Conservation (phyloP, 1,140 invertebrate genomes). For the Drosophila bipectinata region DNA sequence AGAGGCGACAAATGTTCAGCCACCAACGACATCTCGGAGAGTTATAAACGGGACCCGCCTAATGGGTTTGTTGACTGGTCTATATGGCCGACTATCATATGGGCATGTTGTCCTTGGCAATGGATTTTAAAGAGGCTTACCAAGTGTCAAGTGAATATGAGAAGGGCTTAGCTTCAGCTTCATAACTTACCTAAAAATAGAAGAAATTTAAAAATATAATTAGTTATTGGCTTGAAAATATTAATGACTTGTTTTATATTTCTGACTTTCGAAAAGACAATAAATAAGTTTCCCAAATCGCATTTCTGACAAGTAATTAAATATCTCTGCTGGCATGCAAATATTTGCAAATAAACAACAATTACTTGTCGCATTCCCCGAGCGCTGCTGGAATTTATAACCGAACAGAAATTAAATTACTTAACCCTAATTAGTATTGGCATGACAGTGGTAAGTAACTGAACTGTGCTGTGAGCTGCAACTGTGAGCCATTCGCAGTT, state of each 20-base stretch:
- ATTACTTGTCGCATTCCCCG: not conserved
- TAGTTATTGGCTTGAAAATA: not conserved
- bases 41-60: slow-evolving; percentile 74
- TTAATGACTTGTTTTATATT: not conserved
- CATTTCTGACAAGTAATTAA: not conserved
- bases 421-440: slow-evolving; percentile 75
- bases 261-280: not conserved
- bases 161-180: not conserved
- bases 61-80: slow-evolving; percentile 79
- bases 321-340: not conserved
- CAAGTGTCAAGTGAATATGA: not conserved
- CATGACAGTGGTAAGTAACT: slow-evolving; percentile 30
- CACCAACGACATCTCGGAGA: slow-evolving; percentile 31
- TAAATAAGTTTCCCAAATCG: too few relatives aligned
- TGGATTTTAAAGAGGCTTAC: slow-evolving; percentile 42
- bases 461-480: slow-evolving; percentile 15
- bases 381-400: not conserved
- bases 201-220: not conserved
- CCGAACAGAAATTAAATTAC: slow-evolving; percentile 45
- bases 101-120: slow-evolving; percentile 66
- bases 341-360: not conserved
- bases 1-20: slow-evolving; percentile 9
- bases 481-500: slow-evolving; percentile 43
- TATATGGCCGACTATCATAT: slow-evolving; percentile 28
- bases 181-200: slow-evolving; percentile 56